phyloP scores from a whole-genome alignment of 2,888 invertebrate species.

The Anagyrus pseudococci region DNA sequence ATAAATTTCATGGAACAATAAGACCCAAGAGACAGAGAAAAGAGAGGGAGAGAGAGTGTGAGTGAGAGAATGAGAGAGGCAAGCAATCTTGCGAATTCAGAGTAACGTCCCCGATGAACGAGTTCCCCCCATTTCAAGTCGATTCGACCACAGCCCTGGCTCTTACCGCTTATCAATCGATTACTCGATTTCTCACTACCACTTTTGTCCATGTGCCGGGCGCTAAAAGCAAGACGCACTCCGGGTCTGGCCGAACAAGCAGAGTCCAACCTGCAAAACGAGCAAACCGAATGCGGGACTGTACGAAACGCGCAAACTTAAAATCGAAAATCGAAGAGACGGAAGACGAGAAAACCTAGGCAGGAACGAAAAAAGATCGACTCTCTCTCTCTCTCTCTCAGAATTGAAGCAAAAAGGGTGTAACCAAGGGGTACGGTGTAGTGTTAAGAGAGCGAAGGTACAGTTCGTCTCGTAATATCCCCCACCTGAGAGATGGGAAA shows the following conservation, averaged over 20 bases:
- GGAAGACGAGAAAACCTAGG: neutral
- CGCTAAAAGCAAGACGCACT: slow-evolving; percentile 4
- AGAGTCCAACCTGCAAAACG: no score
- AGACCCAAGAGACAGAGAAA: no score
- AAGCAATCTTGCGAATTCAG: no score
- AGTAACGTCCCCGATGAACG: neutral
- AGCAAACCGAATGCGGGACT: no score
- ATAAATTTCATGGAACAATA: neutral
- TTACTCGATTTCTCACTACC: slow-evolving; percentile 11
- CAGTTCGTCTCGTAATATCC: neutral
- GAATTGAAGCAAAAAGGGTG: no score
- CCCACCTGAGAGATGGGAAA: neutral
- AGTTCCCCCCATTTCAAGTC: neutral
- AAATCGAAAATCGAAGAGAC: slow-evolving; percentile 1
- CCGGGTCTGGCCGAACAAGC: neutral
- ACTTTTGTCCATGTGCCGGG: neutral
- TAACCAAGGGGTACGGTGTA: neutral
- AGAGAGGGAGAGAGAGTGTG: neutral
- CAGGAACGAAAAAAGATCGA: neutral
- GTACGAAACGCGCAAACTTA: neutral
- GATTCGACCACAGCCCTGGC: neutral
- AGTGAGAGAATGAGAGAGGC: no score
- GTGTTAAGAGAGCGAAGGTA: neutral
- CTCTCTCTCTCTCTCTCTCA: no score
- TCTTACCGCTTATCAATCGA: slow-evolving; percentile 10